These are phyloP conservation scores for Gallinago nigripennis DNA, from an alignment of 2,797 vertebrate species.

Conservation along the genomic window DNA sequence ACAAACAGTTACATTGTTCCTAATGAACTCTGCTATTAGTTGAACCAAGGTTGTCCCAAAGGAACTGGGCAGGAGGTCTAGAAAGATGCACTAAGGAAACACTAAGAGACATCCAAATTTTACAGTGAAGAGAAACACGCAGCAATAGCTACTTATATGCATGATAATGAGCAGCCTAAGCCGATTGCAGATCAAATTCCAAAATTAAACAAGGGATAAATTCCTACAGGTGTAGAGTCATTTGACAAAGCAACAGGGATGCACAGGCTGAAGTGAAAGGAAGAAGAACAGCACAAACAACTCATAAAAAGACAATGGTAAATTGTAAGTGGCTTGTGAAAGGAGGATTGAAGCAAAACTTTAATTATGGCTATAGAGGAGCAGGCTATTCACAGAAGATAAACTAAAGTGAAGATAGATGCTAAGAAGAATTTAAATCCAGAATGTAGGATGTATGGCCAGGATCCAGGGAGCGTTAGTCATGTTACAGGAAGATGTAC, in stretches of 20 bases:
- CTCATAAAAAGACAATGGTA: not conserved
- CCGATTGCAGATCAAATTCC: not conserved
- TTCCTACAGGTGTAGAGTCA: not conserved
- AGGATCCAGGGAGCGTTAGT: not conserved
- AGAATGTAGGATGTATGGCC: not conserved
- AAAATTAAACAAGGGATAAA: slow-evolving; percentile 1
- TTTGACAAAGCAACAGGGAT: not conserved
- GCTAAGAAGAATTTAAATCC: slow-evolving; percentile 39
- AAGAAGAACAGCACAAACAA: not conserved
- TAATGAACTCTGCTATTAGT: not conserved
- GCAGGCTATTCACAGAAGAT: not conserved
- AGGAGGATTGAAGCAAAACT: slow-evolving; percentile 24
- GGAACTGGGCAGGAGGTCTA: not conserved
- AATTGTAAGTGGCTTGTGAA: not conserved
- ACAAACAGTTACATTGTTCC: not conserved
- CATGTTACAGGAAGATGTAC: not conserved
- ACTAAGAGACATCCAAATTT: not conserved
- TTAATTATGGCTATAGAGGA: slow-evolving; percentile 30
- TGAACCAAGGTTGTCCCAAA: not conserved
- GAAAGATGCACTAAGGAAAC: not conserved
- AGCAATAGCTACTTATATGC: not conserved
- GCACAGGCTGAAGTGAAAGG: not conserved
- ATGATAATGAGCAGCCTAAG: not conserved
- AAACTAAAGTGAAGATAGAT: not conserved
- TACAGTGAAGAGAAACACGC: not conserved